Evolutionary conservation across 2,113 vertebrate genomes (phyloP).

Genomic region (Trinectes maculatus): DNA sequence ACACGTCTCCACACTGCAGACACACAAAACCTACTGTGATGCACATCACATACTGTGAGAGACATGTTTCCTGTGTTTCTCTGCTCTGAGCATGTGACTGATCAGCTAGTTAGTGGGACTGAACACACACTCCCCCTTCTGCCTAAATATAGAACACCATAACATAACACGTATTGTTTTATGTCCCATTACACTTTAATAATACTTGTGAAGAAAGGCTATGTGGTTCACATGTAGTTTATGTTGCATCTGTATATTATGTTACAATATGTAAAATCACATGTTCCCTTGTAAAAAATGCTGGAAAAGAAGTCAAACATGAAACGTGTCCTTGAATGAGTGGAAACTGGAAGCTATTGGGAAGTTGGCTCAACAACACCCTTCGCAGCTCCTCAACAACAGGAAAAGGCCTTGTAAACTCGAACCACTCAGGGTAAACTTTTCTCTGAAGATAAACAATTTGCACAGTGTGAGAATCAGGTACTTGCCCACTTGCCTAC

Average conservation of each 20-base stretch:
- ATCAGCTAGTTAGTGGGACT: not conserved
- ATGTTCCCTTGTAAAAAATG: constrained; percentile 31
- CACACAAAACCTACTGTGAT: constrained; percentile 23
- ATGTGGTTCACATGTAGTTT: not conserved
- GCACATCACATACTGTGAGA: constrained; percentile 1
- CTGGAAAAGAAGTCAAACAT: constrained; percentile 12
- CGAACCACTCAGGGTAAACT: constrained; percentile 17
- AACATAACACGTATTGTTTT: too few species aligned
- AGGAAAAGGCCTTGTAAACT: constrained; percentile 57
- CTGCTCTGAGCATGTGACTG: constrained; percentile 33
- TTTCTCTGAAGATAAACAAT: constrained; percentile 16
- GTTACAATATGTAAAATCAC: constrained; percentile 19
- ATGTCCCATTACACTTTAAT: too few species aligned
- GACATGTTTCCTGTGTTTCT: constrained; percentile 49
- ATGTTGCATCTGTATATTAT: constrained; percentile 5
- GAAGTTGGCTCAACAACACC: constrained; percentile 48
- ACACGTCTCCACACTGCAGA: not conserved
- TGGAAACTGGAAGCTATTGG: constrained; percentile 30
- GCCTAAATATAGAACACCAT: not conserved
- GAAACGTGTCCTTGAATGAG: constrained; percentile 36
- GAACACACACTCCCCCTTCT: not conserved
- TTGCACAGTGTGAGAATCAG: not conserved
- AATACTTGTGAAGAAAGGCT: too few species aligned
- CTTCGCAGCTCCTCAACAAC: constrained; percentile 43
- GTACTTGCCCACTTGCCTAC: not conserved